Base-by-base conservation (phyloP, 2,888 invertebrate species). In the Seira sanloemensis region DNA sequence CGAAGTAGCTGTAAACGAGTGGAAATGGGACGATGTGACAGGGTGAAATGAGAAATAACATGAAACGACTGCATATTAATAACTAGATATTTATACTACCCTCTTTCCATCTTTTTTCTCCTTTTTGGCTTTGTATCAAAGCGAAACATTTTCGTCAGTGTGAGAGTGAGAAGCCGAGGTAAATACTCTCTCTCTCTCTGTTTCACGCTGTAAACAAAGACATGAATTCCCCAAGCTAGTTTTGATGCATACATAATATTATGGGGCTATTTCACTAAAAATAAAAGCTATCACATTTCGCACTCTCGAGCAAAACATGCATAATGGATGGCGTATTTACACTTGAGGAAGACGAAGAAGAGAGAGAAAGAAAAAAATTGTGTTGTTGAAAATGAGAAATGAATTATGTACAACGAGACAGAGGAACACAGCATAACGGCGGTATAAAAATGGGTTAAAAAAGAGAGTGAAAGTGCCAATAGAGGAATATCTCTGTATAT, bases 221-320 rank as follows among this genome's bases (percentile, higher is more conserved):
- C 7, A 58, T n/a, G n/a, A n/a, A n/a, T n/a, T n/a, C 7, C 58
- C 58, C 18, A 58, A 58, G n/a, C 58, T 16, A 4, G 58, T 58
- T 58, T 58, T n/a, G n/a, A 58, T 58, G 58, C 58, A 58, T 58
- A 18, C 58, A 58, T 58, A n/a, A n/a, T n/a, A n/a, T 58, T 58
- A 58, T 58, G n/a, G n/a, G n/a, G 58, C 58, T 58, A 58, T 58
- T 58, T 58, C 9, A 4, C 58, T 9, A 18, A 18, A 58, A 58
- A 16, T 7, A 58, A 58, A 58, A 58, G 58, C 18, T 58, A 58
- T 58, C 58, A 58, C 9, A 58, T 37, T 37, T 37, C 12, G 37
- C 37, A 37, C 12, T 7, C 37, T 37, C 37, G 5, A 12, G 4
- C 37, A 37, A 7, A 37, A 12, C 37, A 37, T 37, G 37, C 37